Evolutionary conservation across 2,888 invertebrate species (phyloP), one percentile per base, ranked within the genome.

Genomic region (Cataglyphis livida): DNA sequence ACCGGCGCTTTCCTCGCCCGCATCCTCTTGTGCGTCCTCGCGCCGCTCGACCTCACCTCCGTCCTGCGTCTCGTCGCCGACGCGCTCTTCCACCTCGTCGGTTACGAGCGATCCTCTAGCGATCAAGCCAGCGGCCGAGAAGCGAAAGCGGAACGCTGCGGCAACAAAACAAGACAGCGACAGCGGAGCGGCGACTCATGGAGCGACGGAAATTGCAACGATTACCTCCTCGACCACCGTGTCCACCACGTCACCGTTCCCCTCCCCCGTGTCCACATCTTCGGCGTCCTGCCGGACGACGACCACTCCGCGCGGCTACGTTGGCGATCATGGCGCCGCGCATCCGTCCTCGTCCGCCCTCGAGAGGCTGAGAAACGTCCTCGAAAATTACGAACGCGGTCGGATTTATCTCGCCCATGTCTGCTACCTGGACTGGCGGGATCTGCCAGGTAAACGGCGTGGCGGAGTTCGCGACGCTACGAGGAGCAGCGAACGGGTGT

Each of bases 371-470:
- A 91, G 93, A 54, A 90, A 83, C 62, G 89, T 91, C n/a, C 84
- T 93, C 41, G 91, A 93, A 84, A 93, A 90, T 62, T 95, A 94
- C 89, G 93, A 93, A 18, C 92, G 94, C 25, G 94, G 94, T 78
- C 93, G 94, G 70, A 94, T 95, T 61, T 95, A 95, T 88, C 91
- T 94, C 64, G 95, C 94, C 15, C 94, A 95, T 88, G 94, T 94
- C 54, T 94, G 94, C 71, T 94, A 93, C 75, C 90, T 95, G 62
- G 95, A 95, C 88, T 95, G 95, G 95, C 94, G 94, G 79, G 94
- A 94, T 82, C 86, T 95, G 48, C 95, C 95, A 0, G 94, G 93
- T 28, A 91, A 91, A 59, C 89, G 93, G 4, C 83, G 84, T 9
- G 48, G 41, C 68, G 62, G 12, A 78, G 15, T 74, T 61, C 79